Conservation (phyloP, 1,140 invertebrate genomes). For the Melitaea cinxia region DNA sequence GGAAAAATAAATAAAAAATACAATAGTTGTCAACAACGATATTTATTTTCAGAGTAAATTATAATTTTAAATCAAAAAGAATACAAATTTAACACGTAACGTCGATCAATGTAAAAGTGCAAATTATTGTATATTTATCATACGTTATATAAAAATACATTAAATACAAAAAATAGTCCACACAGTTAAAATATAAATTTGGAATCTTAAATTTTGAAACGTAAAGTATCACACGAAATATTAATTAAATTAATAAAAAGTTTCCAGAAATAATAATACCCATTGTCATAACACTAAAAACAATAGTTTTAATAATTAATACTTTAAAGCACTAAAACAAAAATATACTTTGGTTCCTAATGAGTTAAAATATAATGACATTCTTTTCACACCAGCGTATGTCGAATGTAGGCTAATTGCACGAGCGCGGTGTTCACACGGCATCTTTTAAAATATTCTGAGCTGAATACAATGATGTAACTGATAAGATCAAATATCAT, state of each 20-base stretch:
- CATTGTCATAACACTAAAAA: conserved; percentile 42
- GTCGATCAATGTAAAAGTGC: conserved; percentile 47
- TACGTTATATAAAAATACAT: conserved; percentile 8
- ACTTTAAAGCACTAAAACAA: conserved; percentile 22
- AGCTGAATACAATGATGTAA: too few species aligned
- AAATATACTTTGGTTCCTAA: conserved; percentile 67
- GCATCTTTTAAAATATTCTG: not conserved
- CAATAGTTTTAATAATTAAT: conserved; percentile 22
- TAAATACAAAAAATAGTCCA: not conserved
- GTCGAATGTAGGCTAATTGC: not conserved
- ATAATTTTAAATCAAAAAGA: conserved; percentile 50
- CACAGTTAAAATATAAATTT: not conserved
- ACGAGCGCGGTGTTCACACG: not conserved
- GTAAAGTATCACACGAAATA: conserved; percentile 27
- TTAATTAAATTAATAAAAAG: conserved; percentile 20
- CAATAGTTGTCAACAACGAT: conserved; percentile 71
- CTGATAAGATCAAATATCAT: not conserved
- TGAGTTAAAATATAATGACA: conserved; percentile 15
- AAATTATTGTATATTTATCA: conserved; percentile 1
- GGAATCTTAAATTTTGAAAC: conserved; percentile 1
- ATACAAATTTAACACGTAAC: conserved; percentile 57
- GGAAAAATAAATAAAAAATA: conserved; percentile 29
- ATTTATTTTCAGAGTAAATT: conserved; percentile 74
- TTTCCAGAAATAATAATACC: conserved; percentile 46
- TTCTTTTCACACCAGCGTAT: conserved; percentile 6